Evolutionary conservation across 2,797 vertebrate genomes (phyloP).

Genomic region (Centroberyx gerrardi): DNA sequence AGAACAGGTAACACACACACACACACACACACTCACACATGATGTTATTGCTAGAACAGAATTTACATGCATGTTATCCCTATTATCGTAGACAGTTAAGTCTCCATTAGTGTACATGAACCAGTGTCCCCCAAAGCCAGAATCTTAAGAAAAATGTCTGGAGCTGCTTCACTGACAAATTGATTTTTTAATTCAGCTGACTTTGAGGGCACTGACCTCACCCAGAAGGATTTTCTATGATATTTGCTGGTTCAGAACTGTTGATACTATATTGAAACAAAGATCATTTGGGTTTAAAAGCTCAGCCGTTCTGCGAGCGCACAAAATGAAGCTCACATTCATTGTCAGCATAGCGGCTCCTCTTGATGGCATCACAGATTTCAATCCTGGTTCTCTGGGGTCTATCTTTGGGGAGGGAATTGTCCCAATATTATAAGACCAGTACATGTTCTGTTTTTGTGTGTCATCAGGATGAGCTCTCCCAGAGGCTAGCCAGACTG

Average conservation of each 20-base stretch:
- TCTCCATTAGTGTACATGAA: background rate
- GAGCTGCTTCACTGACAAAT: background rate
- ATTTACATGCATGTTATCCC: background rate
- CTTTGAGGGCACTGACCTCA: too few species aligned
- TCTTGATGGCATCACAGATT: background rate
- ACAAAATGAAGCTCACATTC: too few species aligned
- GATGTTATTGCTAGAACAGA: too few species aligned
- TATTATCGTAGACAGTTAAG: too few species aligned
- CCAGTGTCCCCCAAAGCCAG: background rate
- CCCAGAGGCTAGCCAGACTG: slow-evolving; percentile 76
- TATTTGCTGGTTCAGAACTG: background rate
- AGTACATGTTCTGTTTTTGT: slow-evolving; percentile 1
- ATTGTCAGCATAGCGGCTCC: background rate
- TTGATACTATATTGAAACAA: background rate
- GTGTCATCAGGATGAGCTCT: slow-evolving; percentile 72
- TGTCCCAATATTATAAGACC: background rate
- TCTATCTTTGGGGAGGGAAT: background rate
- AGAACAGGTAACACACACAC: slow-evolving; percentile 85
- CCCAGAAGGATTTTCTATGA: background rate
- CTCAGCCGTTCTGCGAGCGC: too few species aligned
- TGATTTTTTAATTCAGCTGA: background rate
- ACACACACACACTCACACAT: background rate
- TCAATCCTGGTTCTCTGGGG: background rate
- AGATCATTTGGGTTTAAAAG: background rate
- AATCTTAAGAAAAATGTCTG: background rate